Evolutionary conservation across 2,113 vertebrate genomes (phyloP).

Genomic region (Centropristis striata): DNA sequence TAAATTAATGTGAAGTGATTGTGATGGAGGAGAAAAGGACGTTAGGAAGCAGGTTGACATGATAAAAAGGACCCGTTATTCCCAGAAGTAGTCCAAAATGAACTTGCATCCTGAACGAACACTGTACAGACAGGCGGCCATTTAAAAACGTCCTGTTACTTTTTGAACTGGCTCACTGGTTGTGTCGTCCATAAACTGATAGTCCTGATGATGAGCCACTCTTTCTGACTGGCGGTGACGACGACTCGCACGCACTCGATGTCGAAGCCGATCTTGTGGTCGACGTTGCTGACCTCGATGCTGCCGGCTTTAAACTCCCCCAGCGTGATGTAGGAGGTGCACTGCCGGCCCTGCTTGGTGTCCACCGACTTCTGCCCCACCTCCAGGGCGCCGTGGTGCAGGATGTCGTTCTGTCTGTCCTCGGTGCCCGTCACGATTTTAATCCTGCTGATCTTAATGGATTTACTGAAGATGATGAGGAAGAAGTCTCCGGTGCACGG

Average conservation of each 20-base stretch:
- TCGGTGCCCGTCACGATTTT: constrained; percentile 93
- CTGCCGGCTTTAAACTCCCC: constrained; percentile 94
- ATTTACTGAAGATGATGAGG: constrained; percentile 90
- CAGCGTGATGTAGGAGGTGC: constrained; percentile 90
- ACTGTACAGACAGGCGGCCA: background rate
- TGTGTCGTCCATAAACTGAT: constrained; percentile 95
- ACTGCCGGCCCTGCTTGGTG: constrained; percentile 89
- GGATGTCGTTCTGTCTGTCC: constrained; percentile 93
- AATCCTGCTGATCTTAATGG: constrained; percentile 90
- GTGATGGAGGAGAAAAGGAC: too few species aligned
- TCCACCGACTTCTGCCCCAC: constrained; percentile 89
- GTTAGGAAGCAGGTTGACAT: too few species aligned
- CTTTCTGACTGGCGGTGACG: constrained; percentile 92
- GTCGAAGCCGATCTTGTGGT: constrained; percentile 93
- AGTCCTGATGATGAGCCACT: constrained; percentile 95
- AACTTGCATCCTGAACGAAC: constrained; percentile 25
- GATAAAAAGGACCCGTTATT: background rate
- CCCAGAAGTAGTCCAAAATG: constrained; percentile 43
- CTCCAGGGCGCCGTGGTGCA: constrained; percentile 92
- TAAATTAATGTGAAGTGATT: too few species aligned
- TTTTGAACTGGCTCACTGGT: constrained; percentile 77
- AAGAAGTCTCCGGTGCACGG: constrained; percentile 92
- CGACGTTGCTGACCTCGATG: constrained; percentile 91
- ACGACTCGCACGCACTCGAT: constrained; percentile 93
- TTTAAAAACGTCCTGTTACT: constrained; percentile 20